These are phyloP conservation scores for Rotaria socialis DNA, from an alignment of 2,888 invertebrate species.

Conservation along the genomic window DNA sequence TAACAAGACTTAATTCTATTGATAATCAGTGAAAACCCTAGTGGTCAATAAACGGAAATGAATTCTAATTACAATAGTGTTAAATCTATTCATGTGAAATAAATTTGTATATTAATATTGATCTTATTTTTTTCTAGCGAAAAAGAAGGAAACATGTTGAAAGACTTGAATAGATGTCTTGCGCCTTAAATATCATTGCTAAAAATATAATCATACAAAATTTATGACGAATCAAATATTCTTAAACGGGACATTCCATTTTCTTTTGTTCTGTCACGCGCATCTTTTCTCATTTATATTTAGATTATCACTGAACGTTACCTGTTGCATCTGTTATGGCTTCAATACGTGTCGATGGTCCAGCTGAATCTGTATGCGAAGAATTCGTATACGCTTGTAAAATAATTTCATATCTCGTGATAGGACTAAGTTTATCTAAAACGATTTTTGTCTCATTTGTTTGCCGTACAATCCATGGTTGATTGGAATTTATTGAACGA, in stretches of 20 bases:
- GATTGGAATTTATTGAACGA: background rate
- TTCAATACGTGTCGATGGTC: constrained; percentile 16
- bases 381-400: background rate
- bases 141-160: no score
- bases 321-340: constrained; percentile 34
- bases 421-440: background rate
- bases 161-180: no score
- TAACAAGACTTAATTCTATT: background rate
- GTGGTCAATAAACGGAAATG: background rate
- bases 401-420: constrained; percentile 27
- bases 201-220: no score
- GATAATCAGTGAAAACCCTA: background rate
- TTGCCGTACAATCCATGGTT: background rate
- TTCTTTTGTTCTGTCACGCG: no score
- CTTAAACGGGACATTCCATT: no score
- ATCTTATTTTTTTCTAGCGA: background rate
- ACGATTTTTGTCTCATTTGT: background rate
- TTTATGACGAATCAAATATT: no score
- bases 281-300: background rate
- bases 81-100: background rate
- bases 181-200: no score
- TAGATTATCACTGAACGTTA: background rate
- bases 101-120: background rate
- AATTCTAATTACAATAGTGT: background rate
- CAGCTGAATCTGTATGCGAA: background rate